These are phyloP conservation scores for Cristatella mucedo DNA, from an alignment of 2,888 invertebrate genomes.

Conservation along the genomic window DNA sequence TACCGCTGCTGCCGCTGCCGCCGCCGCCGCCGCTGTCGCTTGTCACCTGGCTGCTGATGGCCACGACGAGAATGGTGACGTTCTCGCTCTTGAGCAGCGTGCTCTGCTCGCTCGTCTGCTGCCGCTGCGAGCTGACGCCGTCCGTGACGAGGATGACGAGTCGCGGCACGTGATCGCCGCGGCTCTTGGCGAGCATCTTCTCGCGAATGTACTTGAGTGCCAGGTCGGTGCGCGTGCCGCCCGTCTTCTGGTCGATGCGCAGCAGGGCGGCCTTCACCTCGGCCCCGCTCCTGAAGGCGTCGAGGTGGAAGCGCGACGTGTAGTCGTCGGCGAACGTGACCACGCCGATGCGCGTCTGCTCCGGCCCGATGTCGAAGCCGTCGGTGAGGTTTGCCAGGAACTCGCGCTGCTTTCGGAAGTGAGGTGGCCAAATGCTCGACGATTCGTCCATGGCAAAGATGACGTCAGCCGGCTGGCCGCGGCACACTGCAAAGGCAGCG, in stretches of 20 bases:
- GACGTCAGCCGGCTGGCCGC: slow-evolving; percentile 7
- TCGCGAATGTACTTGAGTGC: slow-evolving; percentile 6
- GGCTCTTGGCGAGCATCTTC: neutral
- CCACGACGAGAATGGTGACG: slow-evolving; percentile 4
- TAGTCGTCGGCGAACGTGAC: slow-evolving; percentile 3
- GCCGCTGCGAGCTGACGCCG: slow-evolving; percentile 2
- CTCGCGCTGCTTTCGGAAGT: neutral
- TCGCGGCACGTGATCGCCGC: slow-evolving; percentile 2
- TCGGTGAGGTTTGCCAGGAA: slow-evolving; percentile 5
- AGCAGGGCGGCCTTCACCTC: slow-evolving; percentile 1
- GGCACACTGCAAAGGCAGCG: slow-evolving; percentile 5
- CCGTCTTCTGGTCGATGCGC: slow-evolving; percentile 4
- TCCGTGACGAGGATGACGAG: slow-evolving; percentile 6
- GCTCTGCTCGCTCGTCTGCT: neutral
- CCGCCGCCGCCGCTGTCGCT: too few species aligned
- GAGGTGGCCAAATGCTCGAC: slow-evolving; percentile 8
- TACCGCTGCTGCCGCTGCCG: too few species aligned
- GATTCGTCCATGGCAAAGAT: slow-evolving; percentile 9
- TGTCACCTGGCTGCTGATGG: slow-evolving; percentile 5
- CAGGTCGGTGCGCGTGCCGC: slow-evolving; percentile 7
- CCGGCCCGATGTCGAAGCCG: slow-evolving; percentile 7
- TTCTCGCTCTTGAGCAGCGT: neutral
- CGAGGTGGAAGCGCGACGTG: slow-evolving; percentile 1
- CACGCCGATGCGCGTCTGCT: slow-evolving; percentile 2
- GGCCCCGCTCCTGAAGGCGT: neutral